Conservation (phyloP, 92 coral and sea anemone genomes). For the Palythoa caribaeorum region DNA sequence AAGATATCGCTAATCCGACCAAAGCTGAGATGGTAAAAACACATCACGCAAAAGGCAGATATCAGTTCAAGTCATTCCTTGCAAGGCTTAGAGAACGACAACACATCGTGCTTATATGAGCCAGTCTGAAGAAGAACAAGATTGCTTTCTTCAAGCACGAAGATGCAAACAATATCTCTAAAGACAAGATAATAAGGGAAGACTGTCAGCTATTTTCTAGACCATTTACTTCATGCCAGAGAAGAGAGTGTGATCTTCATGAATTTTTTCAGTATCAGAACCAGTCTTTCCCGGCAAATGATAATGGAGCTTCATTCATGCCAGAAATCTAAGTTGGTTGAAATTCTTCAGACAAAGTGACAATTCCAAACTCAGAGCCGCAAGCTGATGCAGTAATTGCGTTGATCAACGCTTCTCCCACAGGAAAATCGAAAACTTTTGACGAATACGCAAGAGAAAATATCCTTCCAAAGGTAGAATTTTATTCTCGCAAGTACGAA, state of each 20-base stretch:
- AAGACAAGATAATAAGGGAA: constrained; percentile 52
- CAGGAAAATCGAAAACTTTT: constrained; percentile 47
- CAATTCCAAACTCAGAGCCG: constrained; percentile 51
- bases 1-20: constrained; percentile 60
- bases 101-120: constrained; percentile 35
- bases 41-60: constrained; percentile 50
- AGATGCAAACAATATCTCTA: constrained; percentile 27
- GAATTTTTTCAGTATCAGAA: constrained; percentile 12
- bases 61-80: constrained; percentile 40
- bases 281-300: constrained; percentile 45
- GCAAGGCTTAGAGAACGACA: constrained; percentile 9
- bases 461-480: constrained; percentile 52
- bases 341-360: constrained; percentile 36
- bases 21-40: constrained; percentile 54
- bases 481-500: constrained; percentile 29
- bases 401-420: constrained; percentile 46
- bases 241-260: constrained; percentile 59
- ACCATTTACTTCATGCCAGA: constrained; percentile 64
- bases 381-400: constrained; percentile 55
- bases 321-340: constrained; percentile 62
- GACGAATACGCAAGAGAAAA: constrained; percentile 57
- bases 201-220: constrained; percentile 48
- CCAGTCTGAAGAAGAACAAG: constrained; percentile 52
- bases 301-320: constrained; percentile 61
- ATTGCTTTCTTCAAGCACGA: constrained; percentile 54